A percentile compares a stretch with the other conserved stretches of the same genome.
Evolutionary conservation across 2,113 vertebrate species (phyloP).

Genomic region (Lichenostomus cassidix): DNA sequence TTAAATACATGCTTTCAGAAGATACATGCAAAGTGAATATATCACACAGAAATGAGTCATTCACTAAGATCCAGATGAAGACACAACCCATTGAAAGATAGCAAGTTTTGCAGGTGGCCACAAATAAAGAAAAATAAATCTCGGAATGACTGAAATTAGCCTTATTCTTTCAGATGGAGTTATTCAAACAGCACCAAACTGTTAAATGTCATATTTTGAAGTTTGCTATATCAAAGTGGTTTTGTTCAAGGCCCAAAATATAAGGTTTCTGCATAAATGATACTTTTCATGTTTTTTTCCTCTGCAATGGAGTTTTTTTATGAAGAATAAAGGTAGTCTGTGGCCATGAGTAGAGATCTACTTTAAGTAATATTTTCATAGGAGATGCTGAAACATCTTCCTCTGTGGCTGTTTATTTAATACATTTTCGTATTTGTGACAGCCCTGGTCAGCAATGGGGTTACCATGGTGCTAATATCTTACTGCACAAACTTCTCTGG

Average conservation of each 20-base stretch:
- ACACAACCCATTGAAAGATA: not conserved
- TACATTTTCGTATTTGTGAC: not conserved
- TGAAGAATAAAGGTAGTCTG: not conserved
- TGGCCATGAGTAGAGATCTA: not conserved
- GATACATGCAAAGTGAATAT: not conserved
- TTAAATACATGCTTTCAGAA: not conserved
- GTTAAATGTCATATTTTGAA: not conserved
- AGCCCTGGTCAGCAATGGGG: not conserved
- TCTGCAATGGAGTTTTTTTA: not conserved
- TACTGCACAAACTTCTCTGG: not conserved
- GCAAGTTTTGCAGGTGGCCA: slow-evolving; percentile 8
- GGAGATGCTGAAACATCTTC: not conserved
- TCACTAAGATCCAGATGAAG: not conserved
- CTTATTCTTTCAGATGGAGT: not conserved
- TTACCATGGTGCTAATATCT: rapidly evolving
- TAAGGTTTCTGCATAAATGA: not conserved
- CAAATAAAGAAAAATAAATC: not conserved
- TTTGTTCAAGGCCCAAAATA: not conserved
- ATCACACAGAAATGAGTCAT: not conserved
- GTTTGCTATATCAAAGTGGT: not conserved
- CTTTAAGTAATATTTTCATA: not conserved
- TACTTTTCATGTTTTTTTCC: not conserved
- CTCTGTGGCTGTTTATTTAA: not conserved
- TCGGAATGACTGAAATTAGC: slow-evolving; percentile 4
- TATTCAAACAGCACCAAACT: not conserved